These are phyloP conservation scores for Propithecus coquereli DNA, from an alignment of 2,113 vertebrate species.

Conservation along the genomic window DNA sequence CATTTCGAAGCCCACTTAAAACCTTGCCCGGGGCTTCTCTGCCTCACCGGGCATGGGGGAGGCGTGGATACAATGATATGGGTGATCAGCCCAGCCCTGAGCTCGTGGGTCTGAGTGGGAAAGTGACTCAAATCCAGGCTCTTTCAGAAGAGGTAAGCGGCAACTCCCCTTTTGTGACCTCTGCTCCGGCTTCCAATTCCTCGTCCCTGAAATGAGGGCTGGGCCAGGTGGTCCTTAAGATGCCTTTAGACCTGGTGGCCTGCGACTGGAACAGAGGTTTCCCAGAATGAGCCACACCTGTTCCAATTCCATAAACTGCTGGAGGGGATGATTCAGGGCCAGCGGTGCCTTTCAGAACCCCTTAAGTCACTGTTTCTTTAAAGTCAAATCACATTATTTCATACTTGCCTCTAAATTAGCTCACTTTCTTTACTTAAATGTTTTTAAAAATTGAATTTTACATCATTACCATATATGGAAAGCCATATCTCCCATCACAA, in stretches of 20 bases:
- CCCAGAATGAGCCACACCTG: background rate
- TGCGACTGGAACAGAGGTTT: background rate
- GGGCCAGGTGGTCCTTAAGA: fast-evolving
- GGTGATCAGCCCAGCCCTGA: background rate
- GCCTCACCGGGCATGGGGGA: background rate
- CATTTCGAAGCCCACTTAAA: background rate
- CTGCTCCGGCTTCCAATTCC: background rate
- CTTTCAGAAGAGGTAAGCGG: background rate
- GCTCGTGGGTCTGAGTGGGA: background rate
- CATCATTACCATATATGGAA: background rate
- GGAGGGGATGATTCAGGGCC: background rate
- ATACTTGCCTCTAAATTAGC: background rate
- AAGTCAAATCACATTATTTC: background rate
- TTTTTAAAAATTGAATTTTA: background rate
- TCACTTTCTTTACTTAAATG: background rate
- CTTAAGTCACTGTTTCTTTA: background rate
- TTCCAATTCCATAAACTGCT: background rate
- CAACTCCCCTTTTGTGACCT: background rate
- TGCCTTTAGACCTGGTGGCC: background rate
- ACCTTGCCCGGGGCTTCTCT: background rate
- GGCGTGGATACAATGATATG: no score
- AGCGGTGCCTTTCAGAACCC: background rate
- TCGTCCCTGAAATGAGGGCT: background rate
- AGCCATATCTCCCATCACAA: background rate
- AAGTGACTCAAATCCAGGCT: background rate